These are phyloP conservation scores for Micromussa lordhowensis DNA, from an alignment of 92 coral and sea anemone species.

Conservation along the genomic window DNA sequence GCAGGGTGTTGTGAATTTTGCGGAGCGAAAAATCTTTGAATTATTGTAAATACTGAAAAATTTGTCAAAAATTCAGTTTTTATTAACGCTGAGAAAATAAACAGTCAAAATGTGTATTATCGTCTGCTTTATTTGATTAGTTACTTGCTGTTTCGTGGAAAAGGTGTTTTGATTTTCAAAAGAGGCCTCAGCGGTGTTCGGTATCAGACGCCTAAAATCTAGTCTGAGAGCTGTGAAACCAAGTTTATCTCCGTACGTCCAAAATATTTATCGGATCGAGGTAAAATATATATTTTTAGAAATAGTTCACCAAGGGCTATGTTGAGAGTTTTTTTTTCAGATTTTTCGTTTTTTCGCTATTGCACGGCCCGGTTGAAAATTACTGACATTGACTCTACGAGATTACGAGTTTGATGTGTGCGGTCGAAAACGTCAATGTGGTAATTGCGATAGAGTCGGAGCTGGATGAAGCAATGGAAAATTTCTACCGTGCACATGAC, in stretches of 20 bases:
- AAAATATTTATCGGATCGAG: too few species aligned
- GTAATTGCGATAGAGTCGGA: neutral
- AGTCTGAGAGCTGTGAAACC: conserved; percentile 23
- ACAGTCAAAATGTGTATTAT: too few species aligned
- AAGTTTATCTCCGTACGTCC: too few species aligned
- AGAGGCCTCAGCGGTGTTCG: neutral
- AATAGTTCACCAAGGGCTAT: conserved; percentile 1
- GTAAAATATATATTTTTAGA: too few species aligned
- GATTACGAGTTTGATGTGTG: neutral
- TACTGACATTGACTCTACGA: too few species aligned
- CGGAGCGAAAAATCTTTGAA: neutral
- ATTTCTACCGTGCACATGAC: neutral
- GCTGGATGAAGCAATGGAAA: too few species aligned
- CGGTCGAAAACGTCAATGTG: neutral
- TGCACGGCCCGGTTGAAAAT: too few species aligned
- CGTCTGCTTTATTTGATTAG: neutral
- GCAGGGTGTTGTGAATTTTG: conserved; percentile 3
- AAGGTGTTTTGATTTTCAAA: neutral
- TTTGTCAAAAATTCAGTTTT: neutral
- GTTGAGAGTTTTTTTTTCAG: neutral
- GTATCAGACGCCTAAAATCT: conserved; percentile 1
- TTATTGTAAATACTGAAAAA: neutral
- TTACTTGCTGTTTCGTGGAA: too few species aligned
- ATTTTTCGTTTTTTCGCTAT: neutral
- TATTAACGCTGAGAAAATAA: neutral